These are phyloP conservation scores for Phyllotreta cruciferae DNA, from an alignment of 2,888 invertebrate species.

Conservation along the genomic window DNA sequence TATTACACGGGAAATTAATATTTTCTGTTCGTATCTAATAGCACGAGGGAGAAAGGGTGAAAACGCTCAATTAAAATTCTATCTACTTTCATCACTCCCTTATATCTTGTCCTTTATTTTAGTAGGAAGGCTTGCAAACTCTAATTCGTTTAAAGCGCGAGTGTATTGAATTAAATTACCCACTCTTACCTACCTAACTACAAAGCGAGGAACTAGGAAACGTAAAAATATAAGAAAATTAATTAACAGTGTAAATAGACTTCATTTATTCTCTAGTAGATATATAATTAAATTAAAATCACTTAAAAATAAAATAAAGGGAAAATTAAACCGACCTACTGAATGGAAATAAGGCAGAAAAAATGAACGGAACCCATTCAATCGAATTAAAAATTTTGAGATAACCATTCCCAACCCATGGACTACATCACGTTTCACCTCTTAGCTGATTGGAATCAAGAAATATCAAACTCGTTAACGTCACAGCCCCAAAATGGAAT, in stretches of 20 bases:
- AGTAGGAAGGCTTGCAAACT: background rate
- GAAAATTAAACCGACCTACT: no score
- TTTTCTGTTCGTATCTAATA: conserved; percentile 29
- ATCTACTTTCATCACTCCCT: conserved; percentile 24
- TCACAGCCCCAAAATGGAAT: conserved; percentile 41
- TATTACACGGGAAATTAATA: conserved; percentile 35
- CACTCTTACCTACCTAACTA: no score
- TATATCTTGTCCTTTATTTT: conserved; percentile 7
- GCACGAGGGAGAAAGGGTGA: conserved; percentile 31
- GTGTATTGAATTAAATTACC: no score
- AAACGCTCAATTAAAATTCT: conserved; percentile 39
- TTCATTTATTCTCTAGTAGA: no score
- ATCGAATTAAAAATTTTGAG: background rate
- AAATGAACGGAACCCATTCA: no score
- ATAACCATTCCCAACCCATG: conserved; percentile 10
- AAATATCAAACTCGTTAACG: conserved; percentile 49
- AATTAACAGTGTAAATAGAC: no score
- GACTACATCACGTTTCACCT: conserved; percentile 32
- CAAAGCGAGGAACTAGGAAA: no score
- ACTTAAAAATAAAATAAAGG: no score
- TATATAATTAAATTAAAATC: no score
- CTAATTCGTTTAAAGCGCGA: conserved; percentile 1
- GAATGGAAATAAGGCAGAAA: no score
- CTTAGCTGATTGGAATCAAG: conserved; percentile 50
- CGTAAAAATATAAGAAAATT: no score